phyloP scores from a whole-genome alignment of 1,140 invertebrate species.

The Akabosia matsudoensis region DNA sequence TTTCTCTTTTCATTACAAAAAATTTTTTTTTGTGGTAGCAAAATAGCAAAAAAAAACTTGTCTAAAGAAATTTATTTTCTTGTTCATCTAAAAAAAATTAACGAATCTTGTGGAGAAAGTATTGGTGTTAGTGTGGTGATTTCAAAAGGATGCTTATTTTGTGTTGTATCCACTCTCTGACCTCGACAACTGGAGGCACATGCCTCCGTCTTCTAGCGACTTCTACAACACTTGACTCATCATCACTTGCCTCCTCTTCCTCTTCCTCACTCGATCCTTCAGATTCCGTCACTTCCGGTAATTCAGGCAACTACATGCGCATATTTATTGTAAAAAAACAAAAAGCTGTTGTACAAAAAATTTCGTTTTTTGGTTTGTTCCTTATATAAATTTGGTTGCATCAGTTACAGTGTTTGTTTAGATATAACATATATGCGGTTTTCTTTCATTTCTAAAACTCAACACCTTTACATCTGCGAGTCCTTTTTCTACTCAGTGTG shows the following conservation, averaged over 20 bases:
- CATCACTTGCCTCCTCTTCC: constrained; percentile 41
- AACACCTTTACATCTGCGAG: too few species aligned
- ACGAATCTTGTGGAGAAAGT: too few species aligned
- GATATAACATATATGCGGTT: too few species aligned
- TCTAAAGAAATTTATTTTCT: too few species aligned
- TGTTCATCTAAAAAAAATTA: too few species aligned
- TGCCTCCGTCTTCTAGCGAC: constrained; percentile 27
- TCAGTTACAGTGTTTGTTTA: too few species aligned
- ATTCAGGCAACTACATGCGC: constrained; percentile 37
- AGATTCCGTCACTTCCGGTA: constrained; percentile 39
- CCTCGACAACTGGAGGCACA: constrained; percentile 30
- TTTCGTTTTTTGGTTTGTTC: background rate
- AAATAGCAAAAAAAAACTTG: too few species aligned
- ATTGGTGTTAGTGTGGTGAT: background rate
- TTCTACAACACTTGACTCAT: constrained; percentile 35
- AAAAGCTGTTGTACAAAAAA: background rate
- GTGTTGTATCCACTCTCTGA: constrained; percentile 39
- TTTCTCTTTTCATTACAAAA: too few species aligned
- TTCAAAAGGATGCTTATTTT: background rate
- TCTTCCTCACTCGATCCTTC: constrained; percentile 32
- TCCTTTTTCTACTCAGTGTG: too few species aligned
- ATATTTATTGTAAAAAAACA: constrained; percentile 2
- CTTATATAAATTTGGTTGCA: too few species aligned
- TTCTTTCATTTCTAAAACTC: too few species aligned
- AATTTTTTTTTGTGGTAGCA: too few species aligned